Base-by-base conservation (phyloP, 2,888 invertebrate species). In the Cataglyphis albicans region DNA sequence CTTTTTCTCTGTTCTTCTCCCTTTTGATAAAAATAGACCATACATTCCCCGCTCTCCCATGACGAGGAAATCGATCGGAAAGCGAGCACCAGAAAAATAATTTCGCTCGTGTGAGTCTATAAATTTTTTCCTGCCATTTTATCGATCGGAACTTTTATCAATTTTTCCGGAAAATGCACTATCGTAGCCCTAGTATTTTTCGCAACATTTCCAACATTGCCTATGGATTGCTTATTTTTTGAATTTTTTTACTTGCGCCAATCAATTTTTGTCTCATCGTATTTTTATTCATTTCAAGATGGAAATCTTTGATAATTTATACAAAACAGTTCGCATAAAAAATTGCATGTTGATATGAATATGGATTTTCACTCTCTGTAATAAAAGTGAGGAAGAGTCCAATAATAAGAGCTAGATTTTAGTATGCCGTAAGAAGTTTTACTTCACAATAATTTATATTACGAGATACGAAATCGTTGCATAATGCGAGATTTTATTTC, bases 61-160 rank as follows among this genome's bases (percentile, higher is more conserved):
- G 35, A 59, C 68, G 32, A 81, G 64, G 64, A 59, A 83, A 86
- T 86, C 84, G 86, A 87, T 87, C 82, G 84, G 70, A 80, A 81
- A 68, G 41, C 44, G 65, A 84, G 67, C 61, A 68, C 52, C 32
- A 63, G 52, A 44, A 61, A 61, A 82, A 63, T 86, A 76, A 86
- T 82, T 70, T 64, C 68, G 52, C n/a, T 75, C 29, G 63, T 59
- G 65, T 35, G 29, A 68, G 18, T 63, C 67, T 57, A 59, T 59
- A 59, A 72, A 80, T 72, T 80, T 15, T 38, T 57, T n/a, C 59
- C 55, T 59, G 12, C 32, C 18, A 12, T 59, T 61, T 80, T 80
- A 80, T 80, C 73, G 78, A 70, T 70, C 18, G 44, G 10, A 38
- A 18, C 59, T 72, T 35, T 80, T 44, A 61, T 80, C 44, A 72